Base-by-base conservation (phyloP, 2,888 invertebrate species). In the Dilophus febrilis region DNA sequence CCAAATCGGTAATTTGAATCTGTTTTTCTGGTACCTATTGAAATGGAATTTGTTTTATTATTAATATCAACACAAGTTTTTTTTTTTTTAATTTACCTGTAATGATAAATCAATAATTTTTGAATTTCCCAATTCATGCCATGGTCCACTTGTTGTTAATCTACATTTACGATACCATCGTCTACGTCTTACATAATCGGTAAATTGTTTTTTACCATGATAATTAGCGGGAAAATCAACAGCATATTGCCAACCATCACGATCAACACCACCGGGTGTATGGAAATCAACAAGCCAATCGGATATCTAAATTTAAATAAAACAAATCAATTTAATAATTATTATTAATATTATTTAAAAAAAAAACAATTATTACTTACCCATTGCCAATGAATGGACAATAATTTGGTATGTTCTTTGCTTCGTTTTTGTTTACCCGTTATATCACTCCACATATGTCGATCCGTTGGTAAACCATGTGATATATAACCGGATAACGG, bases 231-330 rank as follows among this genome's bases (percentile, higher is more conserved):
- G 87, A 55, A 92, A 91, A 62, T 91, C 90, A 2, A 85, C 79
- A 1, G 91, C 90, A 60, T 91, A 92, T 55, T 92, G 92, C 92
- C 92, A 92, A 3, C 92, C 92, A 48, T 90, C 86, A 42, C 73
- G 71, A 58, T 92, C 91, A 1, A 85, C 86, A 3, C 90, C 91
- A 2, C 87, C 88, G 1, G 85, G 81, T 8, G 84, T 80, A 54
- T 82, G 81, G 56, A 82, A 90, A 61, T 92, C 92, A n/a, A 90
- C 71, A 58, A 80, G 72, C 92, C 92, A 92, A 56, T 91, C 91
- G 1, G 85, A 81, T 13, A 60, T 55, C 40, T 40, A 18, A 3
- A 27, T 27, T 8, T 43, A 42, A 33, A 29, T 39, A 41, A 38
- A 34, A n/a, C n/a, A n/a, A n/a, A n/a, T n/a, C n/a, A n/a, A n/a